Evolutionary conservation across 23 tunicate genomes (phyloP).

Genomic region (Phallusia fumigata): DNA sequence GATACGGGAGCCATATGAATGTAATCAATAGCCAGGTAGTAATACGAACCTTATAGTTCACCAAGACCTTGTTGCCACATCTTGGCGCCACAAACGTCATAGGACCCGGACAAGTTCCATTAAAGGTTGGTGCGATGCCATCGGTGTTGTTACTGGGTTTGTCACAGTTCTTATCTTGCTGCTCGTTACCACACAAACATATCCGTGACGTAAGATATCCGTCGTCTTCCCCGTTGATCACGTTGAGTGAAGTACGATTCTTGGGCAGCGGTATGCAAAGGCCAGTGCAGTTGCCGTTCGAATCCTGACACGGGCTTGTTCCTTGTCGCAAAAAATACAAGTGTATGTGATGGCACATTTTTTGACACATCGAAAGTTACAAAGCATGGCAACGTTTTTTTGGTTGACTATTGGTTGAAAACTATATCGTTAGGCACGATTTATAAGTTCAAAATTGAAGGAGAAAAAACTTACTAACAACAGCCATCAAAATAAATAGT

Average conservation of each 20-base stretch:
- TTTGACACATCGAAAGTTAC: background rate
- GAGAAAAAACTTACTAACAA: too few relatives aligned
- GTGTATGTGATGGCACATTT: background rate
- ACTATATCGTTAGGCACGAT: background rate
- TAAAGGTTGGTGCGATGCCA: slow-evolving; percentile 39
- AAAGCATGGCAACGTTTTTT: background rate
- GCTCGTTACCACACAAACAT: slow-evolving; percentile 64
- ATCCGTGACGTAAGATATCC: slow-evolving; percentile 25
- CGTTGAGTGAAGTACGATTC: background rate
- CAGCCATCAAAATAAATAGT: too few relatives aligned
- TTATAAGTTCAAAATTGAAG: too few relatives aligned
- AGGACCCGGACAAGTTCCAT: slow-evolving; percentile 42
- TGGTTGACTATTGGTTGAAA: background rate
- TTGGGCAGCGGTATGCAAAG: slow-evolving; percentile 73
- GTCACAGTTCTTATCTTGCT: slow-evolving; percentile 34
- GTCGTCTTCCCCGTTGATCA: background rate
- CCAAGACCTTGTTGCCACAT: slow-evolving; percentile 45
- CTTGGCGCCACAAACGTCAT: slow-evolving; percentile 45
- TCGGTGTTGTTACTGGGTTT: slow-evolving; percentile 35
- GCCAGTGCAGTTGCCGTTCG: slow-evolving; percentile 63
- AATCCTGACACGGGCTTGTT: slow-evolving; percentile 48
- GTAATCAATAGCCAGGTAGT: too few relatives aligned
- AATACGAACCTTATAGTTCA: slow-evolving; percentile 53
- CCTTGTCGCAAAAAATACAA: slow-evolving; percentile 15
- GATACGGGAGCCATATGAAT: too few relatives aligned